Evolutionary conservation across 2,113 vertebrate species (phyloP), one percentile per base, ranked within the genome.

Genomic region (Neodontobutis hainanensis): DNA sequence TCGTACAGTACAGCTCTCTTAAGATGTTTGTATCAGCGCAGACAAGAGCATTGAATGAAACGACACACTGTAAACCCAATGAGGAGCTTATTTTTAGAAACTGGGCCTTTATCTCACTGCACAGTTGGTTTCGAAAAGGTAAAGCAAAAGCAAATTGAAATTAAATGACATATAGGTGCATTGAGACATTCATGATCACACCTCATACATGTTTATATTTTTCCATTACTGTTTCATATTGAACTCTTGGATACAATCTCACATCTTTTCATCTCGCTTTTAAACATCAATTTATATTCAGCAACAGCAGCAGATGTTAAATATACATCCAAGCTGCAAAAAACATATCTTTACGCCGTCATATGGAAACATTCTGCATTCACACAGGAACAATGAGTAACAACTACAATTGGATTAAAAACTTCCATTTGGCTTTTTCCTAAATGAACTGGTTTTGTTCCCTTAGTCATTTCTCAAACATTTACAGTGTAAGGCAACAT

Each of bases 261-360:
- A 27, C 65, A 44, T 61, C 68, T 73, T 74, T 70, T 74, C 70
- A 68, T 38, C 52, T 47, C 65, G 42, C 66, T 11, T 75, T 72
- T 61, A 84, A 75, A 77, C 70, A 73, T 72, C 70, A 64, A 82
- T 89, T 85, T 86, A 83, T 81, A 85, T 87, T 75, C 80, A 69
- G 77, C n/a, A 38, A 46, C 9, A 67, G 53, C 60, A 66, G 51
- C 44, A 65, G 7, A 65, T 62, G 67, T 68, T 53, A n/a, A 40
- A 78, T 66, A 46, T 27, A 27, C 1, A 8, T 27, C 8, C 47
- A 16, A 8, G 16, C 16, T 5, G 16, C 16, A 60, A 62, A n/a
- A 55, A 47, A 58, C 16, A 50, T 50, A 50, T 16, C 6, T 19
- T 50, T 10, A 50, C 4, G 15, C 27, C 15, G 27, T 11, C 48